phyloP scores from a whole-genome alignment of 2,888 invertebrate species.

The Micoletzkya japonica region DNA sequence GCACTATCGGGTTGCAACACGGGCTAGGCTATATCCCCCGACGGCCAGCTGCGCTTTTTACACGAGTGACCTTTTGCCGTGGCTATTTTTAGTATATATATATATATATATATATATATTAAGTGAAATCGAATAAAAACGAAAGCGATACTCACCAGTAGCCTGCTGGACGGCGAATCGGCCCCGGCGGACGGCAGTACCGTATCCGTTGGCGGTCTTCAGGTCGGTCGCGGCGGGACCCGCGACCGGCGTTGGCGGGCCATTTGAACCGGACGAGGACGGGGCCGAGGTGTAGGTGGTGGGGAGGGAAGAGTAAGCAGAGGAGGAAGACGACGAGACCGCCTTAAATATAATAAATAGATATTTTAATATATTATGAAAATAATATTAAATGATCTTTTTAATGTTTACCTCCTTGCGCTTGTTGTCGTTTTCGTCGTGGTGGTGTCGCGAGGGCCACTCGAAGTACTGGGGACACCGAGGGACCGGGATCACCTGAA shows the following conservation, averaged over 20 bases:
- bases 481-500: constrained; percentile 15
- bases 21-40: too few species aligned
- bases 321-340: constrained; percentile 18
- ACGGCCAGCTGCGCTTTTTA: too few species aligned
- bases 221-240: constrained; percentile 1
- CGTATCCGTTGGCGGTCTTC: not conserved
- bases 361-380: too few species aligned
- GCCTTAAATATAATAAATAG: too few species aligned
- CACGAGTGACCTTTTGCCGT: too few species aligned
- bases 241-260: constrained; percentile 17
- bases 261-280: not conserved
- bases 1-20: too few species aligned
- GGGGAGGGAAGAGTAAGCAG: constrained; percentile 17
- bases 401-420: constrained; percentile 12
- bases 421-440: constrained; percentile 25
- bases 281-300: constrained; percentile 19
- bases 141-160: not conserved
- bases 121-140: too few species aligned
- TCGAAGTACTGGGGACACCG: constrained; percentile 13
- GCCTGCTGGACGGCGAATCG: constrained; percentile 19
- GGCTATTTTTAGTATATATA: too few species aligned
- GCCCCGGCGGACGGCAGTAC: constrained; percentile 4
- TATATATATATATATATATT: too few species aligned
- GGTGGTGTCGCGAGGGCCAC: constrained; percentile 13
- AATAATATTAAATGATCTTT: too few species aligned